Evolutionary conservation across 2,113 vertebrate species (phyloP), one percentile per base, ranked within the genome.

Genomic region (Dipodomys merriami): DNA sequence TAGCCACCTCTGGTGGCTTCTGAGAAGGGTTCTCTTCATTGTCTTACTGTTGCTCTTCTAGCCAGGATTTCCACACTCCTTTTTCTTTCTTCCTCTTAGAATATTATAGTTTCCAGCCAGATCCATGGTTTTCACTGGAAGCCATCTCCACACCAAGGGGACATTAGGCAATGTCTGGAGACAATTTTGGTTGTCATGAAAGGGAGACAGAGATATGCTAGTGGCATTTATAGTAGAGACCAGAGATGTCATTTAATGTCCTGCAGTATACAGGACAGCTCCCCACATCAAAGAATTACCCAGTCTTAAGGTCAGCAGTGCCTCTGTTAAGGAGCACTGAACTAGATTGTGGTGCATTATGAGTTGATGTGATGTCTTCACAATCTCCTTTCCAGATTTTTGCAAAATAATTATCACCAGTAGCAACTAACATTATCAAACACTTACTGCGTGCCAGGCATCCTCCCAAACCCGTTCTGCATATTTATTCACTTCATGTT

Each of bases 331-430:
- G 71, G 93, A 77, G 53, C 71, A 44, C 85, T 83, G 60, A 68
- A 57, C 46, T 88, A 65, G 80, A 89, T 1, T 46, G 12, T 25
- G 60, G 71, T 80, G n/a, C n/a, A 18, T 93, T 53, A 80, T 25
- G n/a, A 79, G 33, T 60, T 77, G 72, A 82, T 1, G 4, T 89
- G 84, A 77, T 57, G 35, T 90, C 33, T 83, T 79, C 60, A 87
- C 62, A 72, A 18, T 72, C 69, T 67, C 74, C 57, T 27, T 35
- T 20, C 83, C 46, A 49, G 69, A 73, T 60, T 82, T 90, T 89
- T 88, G 80, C 72, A 93, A 91, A 93, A 92, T 91, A 86, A 92
- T 81, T 33, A 87, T 78, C 87, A 79, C 81, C 29, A 73, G 39
- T 83, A 78, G 64, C 53, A 84, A 33, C 83, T 74, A 81, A 86